Evolutionary conservation across 2,888 invertebrate species (phyloP).

Genomic region (Coenonympha glycerion): DNA sequence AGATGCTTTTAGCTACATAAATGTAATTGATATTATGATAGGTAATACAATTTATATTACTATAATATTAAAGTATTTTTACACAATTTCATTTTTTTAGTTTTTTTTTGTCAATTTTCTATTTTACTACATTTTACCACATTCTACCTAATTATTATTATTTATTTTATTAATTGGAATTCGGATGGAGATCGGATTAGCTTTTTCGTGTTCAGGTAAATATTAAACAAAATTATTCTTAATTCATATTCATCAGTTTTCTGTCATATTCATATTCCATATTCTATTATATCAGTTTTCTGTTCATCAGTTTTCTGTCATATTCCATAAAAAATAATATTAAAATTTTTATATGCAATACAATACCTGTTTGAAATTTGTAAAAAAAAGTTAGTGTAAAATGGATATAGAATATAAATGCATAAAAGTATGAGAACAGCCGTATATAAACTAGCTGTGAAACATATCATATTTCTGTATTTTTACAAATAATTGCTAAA

Average conservation of each 20-base stretch:
- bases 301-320: neutral
- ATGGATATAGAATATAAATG: neutral
- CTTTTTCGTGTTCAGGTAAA: neutral
- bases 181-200: slow-evolving; percentile 28
- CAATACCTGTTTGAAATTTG: neutral
- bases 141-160: slow-evolving; percentile 38
- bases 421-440: neutral
- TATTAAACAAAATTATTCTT: neutral
- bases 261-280: too few relatives aligned
- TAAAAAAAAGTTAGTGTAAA: neutral
- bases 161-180: slow-evolving; percentile 41
- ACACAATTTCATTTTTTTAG: slow-evolving; percentile 18
- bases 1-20: too few relatives aligned
- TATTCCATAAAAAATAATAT: neutral
- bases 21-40: too few relatives aligned
- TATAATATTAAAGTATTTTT: slow-evolving; percentile 7
- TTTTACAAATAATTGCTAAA: too few relatives aligned
- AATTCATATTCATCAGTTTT: too few relatives aligned
- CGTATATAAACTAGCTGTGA: neutral
- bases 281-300: too few relatives aligned
- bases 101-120: slow-evolving; percentile 21
- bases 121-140: slow-evolving; percentile 25
- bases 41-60: neutral
- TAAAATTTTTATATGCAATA: neutral
- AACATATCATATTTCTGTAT: too few relatives aligned